Evolutionary conservation across 2,888 invertebrate species (phyloP).

Genomic region (Venusia cambrica): DNA sequence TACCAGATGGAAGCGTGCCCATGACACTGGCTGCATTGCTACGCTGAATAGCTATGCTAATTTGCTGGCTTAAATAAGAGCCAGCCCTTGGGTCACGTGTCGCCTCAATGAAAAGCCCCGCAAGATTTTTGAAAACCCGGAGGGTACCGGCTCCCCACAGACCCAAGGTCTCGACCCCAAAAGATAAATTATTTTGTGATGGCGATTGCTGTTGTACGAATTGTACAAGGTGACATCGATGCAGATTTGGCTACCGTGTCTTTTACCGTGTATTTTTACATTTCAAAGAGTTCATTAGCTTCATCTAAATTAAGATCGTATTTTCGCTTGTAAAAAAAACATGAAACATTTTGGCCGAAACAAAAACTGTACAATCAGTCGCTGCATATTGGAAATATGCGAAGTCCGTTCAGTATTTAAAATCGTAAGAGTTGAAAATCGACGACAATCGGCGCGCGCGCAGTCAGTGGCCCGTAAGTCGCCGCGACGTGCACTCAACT

Average conservation of each 20-base stretch:
- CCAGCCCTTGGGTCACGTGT: no score
- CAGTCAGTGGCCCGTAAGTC: constrained; percentile 72
- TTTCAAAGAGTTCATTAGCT: constrained; percentile 3
- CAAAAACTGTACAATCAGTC: constrained; percentile 8
- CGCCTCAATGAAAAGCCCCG: no score
- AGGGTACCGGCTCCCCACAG: no score
- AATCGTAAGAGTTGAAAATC: constrained; percentile 64
- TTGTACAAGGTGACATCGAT: constrained; percentile 12
- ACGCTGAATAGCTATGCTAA: no score
- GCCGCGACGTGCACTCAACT: constrained; percentile 69
- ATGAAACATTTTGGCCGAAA: constrained; percentile 4
- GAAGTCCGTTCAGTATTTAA: constrained; percentile 59
- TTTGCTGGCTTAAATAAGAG: no score
- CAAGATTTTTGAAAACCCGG: no score
- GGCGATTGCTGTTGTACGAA: constrained; percentile 11
- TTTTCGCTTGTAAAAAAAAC: constrained; percentile 6
- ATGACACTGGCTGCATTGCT: no score
- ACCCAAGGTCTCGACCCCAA: no score
- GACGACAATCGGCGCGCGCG: constrained; percentile 53
- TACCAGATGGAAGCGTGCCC: no score
- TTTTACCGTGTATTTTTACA: not conserved
- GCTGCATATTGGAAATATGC: constrained; percentile 50
- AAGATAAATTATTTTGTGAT: constrained; percentile 13
- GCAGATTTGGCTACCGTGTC: not conserved
- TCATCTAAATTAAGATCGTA: constrained; percentile 1